Evolutionary conservation across 2,113 vertebrate genomes (phyloP).

Genomic region (Tympanuchus pallidicinctus): DNA sequence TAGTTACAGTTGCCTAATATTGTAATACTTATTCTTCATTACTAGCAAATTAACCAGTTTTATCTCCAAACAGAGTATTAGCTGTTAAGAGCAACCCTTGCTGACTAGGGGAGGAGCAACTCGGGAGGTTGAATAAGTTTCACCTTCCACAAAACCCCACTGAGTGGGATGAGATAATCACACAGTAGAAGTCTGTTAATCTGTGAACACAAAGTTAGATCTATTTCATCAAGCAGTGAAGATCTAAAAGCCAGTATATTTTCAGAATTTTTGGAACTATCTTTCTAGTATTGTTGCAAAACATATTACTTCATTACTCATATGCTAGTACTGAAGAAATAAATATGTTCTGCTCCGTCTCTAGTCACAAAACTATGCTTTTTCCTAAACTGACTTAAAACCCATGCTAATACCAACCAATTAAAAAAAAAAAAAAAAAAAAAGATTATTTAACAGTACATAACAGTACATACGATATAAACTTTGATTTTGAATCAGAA

Average conservation of each 20-base stretch:
- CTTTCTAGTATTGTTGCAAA: not conserved
- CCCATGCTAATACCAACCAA: not conserved
- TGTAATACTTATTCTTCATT: no score
- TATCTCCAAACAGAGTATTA: no score
- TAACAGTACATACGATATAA: not conserved
- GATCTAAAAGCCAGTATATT: not conserved
- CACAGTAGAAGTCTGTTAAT: accelerated
- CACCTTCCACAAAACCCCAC: no score
- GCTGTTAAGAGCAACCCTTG: no score
- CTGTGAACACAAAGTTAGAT: not conserved
- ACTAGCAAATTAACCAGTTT: no score
- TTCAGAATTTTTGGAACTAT: not conserved
- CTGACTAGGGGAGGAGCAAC: no score
- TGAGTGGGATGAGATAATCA: no score
- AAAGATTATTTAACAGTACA: not conserved
- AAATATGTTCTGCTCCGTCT: slow-evolving; percentile 49
- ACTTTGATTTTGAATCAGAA: not conserved
- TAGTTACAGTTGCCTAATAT: no score
- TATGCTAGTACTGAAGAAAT: slow-evolving; percentile 26
- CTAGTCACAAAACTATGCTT: slow-evolving; percentile 5
- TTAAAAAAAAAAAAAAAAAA: not conserved
- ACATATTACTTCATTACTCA: not conserved
- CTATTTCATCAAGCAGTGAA: not conserved
- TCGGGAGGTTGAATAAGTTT: no score
- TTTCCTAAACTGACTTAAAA: slow-evolving; percentile 42